Evolutionary conservation across 2,797 vertebrate genomes (phyloP).

Genomic region (Sphaeramia orbicularis): DNA sequence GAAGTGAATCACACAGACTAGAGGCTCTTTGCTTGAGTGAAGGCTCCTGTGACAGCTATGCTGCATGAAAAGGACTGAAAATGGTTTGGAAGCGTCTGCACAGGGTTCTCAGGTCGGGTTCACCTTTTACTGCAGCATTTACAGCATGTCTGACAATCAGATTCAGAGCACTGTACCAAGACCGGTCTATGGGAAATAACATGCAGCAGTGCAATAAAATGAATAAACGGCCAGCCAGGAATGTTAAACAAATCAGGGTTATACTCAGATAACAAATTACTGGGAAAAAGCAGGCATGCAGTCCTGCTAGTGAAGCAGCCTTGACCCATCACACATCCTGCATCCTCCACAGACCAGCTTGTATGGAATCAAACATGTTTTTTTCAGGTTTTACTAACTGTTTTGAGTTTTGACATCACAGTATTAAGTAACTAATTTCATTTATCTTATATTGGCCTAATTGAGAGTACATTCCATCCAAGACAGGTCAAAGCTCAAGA

Average conservation of each 20-base stretch:
- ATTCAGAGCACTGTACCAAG: conserved; percentile 83
- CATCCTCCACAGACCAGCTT: conserved; percentile 79
- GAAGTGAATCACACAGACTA: conserved; percentile 17
- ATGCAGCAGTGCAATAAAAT: conserved; percentile 70
- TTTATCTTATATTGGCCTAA: conserved; percentile 3
- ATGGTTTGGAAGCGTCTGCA: conserved; percentile 24
- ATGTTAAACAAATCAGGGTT: conserved; percentile 68
- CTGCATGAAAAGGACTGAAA: conserved; percentile 14
- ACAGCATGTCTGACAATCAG: conserved; percentile 78
- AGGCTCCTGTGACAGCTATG: conserved; percentile 26
- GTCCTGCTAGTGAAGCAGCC: conserved; percentile 71
- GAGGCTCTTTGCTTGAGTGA: conserved; percentile 19
- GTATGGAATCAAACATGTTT: conserved; percentile 73
- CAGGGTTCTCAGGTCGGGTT: conserved; percentile 7
- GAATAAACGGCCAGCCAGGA: conserved; percentile 70
- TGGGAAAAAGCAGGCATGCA: conserved; percentile 82
- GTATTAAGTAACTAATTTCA: conserved; percentile 8
- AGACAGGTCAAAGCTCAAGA: conserved; percentile 73
- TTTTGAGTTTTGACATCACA: neutral
- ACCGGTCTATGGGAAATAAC: conserved; percentile 71
- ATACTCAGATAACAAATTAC: conserved; percentile 57
- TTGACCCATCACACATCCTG: conserved; percentile 59
- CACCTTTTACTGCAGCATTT: conserved; percentile 31
- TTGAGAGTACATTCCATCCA: conserved; percentile 76
- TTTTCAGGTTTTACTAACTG: neutral